Evolutionary conservation across 2,888 invertebrate species (phyloP).

Genomic region (Allolobophora icterica): DNA sequence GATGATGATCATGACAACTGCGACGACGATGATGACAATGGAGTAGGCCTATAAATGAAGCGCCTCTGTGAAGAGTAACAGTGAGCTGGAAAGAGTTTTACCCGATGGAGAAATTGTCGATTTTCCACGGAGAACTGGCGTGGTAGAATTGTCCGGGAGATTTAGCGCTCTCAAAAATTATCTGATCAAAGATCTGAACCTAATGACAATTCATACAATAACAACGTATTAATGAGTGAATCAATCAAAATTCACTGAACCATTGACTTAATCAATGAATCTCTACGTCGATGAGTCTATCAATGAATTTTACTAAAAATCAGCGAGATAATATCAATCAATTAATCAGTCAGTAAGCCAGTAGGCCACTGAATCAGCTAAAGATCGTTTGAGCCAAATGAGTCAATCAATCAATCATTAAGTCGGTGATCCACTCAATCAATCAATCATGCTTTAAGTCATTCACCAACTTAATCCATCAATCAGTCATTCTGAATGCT

Average conservation of each 20-base stretch:
- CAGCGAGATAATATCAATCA: not conserved
- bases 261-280: not conserved
- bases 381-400: too few species aligned
- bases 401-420: too few species aligned
- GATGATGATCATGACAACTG: too few species aligned
- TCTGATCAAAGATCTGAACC: constrained; percentile 64
- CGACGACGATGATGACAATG: not conserved
- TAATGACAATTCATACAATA: constrained; percentile 30
- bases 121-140: constrained; percentile 59
- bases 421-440: too few species aligned
- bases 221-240: not conserved
- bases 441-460: too few species aligned
- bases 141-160: constrained; percentile 65
- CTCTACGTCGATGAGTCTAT: not conserved
- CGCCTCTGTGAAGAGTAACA: not conserved
- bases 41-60: not conserved
- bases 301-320: not conserved
- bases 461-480: too few species aligned
- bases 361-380: too few species aligned
- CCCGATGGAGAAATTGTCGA: constrained; percentile 55
- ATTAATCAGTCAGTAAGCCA: too few species aligned
- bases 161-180: constrained; percentile 64
- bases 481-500: too few species aligned
- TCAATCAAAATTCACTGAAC: not conserved
- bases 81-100: constrained; percentile 29